Percentiles rank a stretch among this genome's conserved stretches.
Conservation (phyloP, 2,888 invertebrate species). For the Rugalucina vietnamica region DNA sequence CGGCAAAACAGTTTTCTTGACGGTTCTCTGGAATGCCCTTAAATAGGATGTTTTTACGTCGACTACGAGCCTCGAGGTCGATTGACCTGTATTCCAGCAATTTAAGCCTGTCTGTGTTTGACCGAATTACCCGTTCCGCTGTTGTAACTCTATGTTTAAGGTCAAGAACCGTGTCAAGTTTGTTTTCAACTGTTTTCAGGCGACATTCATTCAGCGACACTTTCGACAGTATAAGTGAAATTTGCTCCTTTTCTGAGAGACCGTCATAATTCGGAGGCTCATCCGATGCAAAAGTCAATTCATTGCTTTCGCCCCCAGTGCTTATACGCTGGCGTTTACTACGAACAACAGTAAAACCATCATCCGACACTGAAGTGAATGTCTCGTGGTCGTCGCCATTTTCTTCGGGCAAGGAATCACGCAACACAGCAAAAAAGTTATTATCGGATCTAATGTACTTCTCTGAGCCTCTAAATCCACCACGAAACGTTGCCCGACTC, state of each 20-base stretch:
- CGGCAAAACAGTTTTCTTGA: no score
- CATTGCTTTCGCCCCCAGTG: not conserved
- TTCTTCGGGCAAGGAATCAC: not conserved
- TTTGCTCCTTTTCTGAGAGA: not conserved
- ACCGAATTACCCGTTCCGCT: no score
- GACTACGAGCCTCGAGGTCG: no score
- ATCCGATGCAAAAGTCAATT: not conserved
- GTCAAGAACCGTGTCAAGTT: no score
- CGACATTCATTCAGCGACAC: no score
- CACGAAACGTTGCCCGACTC: not conserved
- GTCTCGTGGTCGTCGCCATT: constrained; percentile 1
- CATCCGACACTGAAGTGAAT: not conserved
- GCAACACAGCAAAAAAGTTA: not conserved
- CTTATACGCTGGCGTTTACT: not conserved
- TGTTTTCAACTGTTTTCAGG: no score
- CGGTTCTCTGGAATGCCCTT: no score
- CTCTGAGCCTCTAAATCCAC: not conserved
- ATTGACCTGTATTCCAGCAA: no score
- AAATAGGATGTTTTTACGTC: no score
- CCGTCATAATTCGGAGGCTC: not conserved
- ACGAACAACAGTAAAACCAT: not conserved
- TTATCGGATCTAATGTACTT: not conserved
- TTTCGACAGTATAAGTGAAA: no score
- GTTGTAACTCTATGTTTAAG: no score
- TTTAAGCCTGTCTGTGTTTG: no score